These are phyloP conservation scores for Lasioglossum marginatum DNA, from an alignment of 2,888 invertebrate species.

Conservation along the genomic window DNA sequence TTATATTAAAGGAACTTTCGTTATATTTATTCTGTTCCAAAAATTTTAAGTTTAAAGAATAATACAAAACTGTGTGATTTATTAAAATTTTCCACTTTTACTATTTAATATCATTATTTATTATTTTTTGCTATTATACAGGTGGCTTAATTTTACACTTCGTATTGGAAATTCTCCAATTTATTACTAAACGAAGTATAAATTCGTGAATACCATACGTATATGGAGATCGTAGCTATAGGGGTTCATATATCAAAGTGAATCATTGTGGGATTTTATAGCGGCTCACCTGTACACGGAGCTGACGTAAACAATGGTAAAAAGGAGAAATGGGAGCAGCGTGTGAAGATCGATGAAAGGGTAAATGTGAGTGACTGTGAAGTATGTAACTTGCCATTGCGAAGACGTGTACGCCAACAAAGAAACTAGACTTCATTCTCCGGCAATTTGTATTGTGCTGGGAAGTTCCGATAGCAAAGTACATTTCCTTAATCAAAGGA, in stretches of 20 bases:
- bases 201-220: background rate
- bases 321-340: conserved; percentile 40
- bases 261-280: background rate
- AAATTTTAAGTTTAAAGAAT: background rate
- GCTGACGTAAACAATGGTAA: conserved; percentile 50
- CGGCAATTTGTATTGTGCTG: background rate
- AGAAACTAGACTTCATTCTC: conserved; percentile 41
- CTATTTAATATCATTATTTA: background rate
- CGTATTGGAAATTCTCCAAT: background rate
- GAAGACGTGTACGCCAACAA: conserved; percentile 64
- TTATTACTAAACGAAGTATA: background rate
- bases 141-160: background rate
- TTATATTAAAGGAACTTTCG: background rate
- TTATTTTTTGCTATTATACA: background rate
- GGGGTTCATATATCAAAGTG: background rate
- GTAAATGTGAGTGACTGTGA: conserved; percentile 69
- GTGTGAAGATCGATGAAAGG: conserved; percentile 47
- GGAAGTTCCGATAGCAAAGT: background rate
- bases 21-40: background rate
- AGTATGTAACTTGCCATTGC: conserved; percentile 73
- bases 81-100: background rate
- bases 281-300: background rate
- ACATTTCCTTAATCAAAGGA: background rate
- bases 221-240: background rate
- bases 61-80: too few relatives aligned